Conservation (phyloP, 2,113 vertebrate species). For the Platycercus adscitus region DNA sequence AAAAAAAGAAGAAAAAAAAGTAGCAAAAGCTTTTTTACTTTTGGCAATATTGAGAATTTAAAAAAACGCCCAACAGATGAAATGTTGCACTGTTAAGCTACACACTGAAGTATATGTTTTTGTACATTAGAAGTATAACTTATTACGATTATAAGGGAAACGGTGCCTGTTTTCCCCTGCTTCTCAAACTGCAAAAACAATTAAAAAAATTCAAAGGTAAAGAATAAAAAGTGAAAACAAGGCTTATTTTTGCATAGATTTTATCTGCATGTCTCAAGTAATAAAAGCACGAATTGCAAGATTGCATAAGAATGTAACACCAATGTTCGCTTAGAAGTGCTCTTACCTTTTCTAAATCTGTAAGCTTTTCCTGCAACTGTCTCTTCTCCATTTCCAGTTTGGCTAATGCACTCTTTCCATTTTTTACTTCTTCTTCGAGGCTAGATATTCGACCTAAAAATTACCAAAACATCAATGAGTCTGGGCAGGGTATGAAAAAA, state of each 20-base stretch:
- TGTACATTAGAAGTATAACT: neutral
- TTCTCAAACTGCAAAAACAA: neutral
- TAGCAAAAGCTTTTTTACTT: neutral
- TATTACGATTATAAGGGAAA: neutral
- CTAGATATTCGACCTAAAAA: constrained; percentile 87
- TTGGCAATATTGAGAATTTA: neutral
- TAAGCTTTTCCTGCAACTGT: constrained; percentile 90
- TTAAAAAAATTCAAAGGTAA: neutral
- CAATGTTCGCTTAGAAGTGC: neutral
- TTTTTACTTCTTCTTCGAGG: constrained; percentile 90
- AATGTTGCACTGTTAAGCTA: neutral
- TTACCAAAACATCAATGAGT: neutral
- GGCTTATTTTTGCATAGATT: neutral
- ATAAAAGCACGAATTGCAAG: neutral
- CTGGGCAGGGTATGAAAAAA: neutral
- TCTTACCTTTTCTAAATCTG: constrained; percentile 92
- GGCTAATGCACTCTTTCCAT: constrained; percentile 82
- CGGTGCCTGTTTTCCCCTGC: rapidly evolving
- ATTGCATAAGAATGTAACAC: neutral
- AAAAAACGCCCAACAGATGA: neutral
- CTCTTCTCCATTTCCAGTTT: constrained; percentile 92
- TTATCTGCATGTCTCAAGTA: neutral
- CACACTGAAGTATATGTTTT: neutral
- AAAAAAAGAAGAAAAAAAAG: neutral
- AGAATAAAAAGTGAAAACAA: neutral